Base-by-base conservation (phyloP, 2,113 vertebrate genomes). In the Rhinolophus ferrumequinum region DNA sequence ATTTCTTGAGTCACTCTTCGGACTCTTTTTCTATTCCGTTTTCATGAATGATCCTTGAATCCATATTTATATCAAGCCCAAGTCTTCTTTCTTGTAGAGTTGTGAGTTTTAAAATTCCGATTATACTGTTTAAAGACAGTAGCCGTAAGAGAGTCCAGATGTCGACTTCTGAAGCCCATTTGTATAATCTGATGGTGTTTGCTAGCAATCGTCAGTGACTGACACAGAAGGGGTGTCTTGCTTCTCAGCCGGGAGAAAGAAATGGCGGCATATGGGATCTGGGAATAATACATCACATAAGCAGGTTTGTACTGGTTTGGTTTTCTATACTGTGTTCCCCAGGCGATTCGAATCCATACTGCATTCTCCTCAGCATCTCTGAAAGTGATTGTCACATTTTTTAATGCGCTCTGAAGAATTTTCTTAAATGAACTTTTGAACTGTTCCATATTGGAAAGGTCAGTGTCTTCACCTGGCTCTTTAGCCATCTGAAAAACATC, bases 261-360 rank as follows among this genome's bases (percentile, higher is more conserved):
- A 80, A 99, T 89, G 97, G 99, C 99, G 83, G 98, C 99, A 3
- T 99, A 99, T 0, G 99, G 99, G 3, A 99, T 99, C 96, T 99
- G 99, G 14, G 99, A 99, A 75, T 99, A 96, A 95, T 99, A 99
- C 2, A 99, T 99, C 70, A 98, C 98, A 1, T 99, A 99, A 1
- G 99, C 99, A 72, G 99, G 98, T 81, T 98, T 99, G 93, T 99
- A 99, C 97, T 99, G 99, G 98, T 99, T 99, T 38, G 99, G 99
- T 44, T 94, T 98, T 85, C 67, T 98, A 19, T 98, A 96, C 2
- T 98, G 98, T 58, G 99, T 99, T 62, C 99, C 99, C 99, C 99
- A 99, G 2, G 99, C 99, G 88, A 99, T 98, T 90, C 99, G 99
- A 96, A 99, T 99, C 99, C 99, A 99, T 54, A 99, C 66, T 0